A percentile compares a stretch with the other conserved stretches of the same genome.
phyloP scores from a whole-genome alignment of 2,797 vertebrate species.

The Alectoris magna region DNA sequence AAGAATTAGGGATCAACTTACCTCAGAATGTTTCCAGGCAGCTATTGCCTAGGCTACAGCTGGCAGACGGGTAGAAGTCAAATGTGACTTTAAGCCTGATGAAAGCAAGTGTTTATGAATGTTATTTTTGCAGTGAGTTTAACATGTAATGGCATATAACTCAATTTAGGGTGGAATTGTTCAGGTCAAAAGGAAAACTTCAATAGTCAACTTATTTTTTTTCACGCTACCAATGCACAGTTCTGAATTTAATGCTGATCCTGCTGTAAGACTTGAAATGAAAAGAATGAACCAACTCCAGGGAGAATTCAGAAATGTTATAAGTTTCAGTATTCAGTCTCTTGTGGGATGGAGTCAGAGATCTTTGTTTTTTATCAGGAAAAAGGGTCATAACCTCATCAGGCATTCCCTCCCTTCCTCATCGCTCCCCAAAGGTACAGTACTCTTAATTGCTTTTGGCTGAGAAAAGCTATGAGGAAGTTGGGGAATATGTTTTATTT shows the following conservation, averaged over 20 bases:
- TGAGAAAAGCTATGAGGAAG: constrained; percentile 60
- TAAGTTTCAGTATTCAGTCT: background rate
- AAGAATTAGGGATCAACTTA: too few relatives aligned
- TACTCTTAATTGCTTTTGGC: constrained; percentile 58
- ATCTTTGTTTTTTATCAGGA: constrained; percentile 37
- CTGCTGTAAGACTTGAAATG: background rate
- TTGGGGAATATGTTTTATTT: constrained; percentile 30
- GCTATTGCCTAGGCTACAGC: background rate
- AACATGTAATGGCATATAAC: background rate
- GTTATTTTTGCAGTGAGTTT: background rate
- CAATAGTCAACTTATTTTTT: background rate
- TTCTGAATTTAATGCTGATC: background rate
- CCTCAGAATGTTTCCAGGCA: background rate
- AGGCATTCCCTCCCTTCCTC: constrained; percentile 56
- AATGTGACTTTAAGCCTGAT: background rate
- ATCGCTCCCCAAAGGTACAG: constrained; percentile 37
- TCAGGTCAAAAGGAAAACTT: constrained; percentile 17
- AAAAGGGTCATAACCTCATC: constrained; percentile 13
- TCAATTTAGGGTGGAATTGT: background rate
- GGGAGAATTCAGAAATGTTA: background rate
- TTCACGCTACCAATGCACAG: background rate
- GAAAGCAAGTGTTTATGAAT: background rate
- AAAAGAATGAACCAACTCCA: background rate
- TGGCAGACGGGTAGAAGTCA: background rate
- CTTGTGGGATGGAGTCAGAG: background rate